A percentile compares a stretch with the other conserved stretches of the same genome.
Conservation (phyloP, 2,797 vertebrate species). For the Brotula barbata region DNA sequence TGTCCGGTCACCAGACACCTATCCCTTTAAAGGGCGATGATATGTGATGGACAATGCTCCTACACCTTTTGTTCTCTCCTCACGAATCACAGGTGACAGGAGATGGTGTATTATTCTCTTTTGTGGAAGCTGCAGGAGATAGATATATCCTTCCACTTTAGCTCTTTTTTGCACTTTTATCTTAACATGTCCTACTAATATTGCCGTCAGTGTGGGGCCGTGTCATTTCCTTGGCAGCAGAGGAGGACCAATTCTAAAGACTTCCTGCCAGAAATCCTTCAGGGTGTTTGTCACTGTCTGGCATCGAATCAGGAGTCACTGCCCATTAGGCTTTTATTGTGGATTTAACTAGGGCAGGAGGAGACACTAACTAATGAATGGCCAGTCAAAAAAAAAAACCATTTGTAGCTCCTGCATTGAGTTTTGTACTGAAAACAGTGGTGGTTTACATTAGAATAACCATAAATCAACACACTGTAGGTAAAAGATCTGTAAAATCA, state of each 20-base stretch:
- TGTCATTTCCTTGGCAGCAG: conserved; percentile 36
- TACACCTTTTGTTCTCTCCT: conserved; percentile 56
- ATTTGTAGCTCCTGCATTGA: conserved; percentile 45
- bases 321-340: conserved; percentile 55
- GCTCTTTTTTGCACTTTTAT: conserved; percentile 17
- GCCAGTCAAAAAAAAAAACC: conserved; percentile 18
- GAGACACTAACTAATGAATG: conserved; percentile 58
- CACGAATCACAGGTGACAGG: conserved; percentile 54
- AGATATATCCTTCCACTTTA: conserved; percentile 27
- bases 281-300: conserved; percentile 64
- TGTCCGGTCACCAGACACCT: conserved; percentile 78
- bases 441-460: conserved; percentile 60
- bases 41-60: conserved; percentile 71
- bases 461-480: conserved; percentile 76
- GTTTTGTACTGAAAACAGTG: conserved; percentile 47
- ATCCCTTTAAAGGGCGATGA: conserved; percentile 64
- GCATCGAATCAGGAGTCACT: conserved; percentile 58
- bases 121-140: conserved; percentile 40
- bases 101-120: conserved; percentile 53
- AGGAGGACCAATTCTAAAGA: conserved; percentile 50
- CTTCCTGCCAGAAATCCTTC: conserved; percentile 52
- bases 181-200: conserved; percentile 21
- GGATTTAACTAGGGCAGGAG: conserved; percentile 57
- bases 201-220: conserved; percentile 38
- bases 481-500: conserved; percentile 61